Evolutionary conservation across 2,888 invertebrate species (phyloP), one percentile per base, ranked within the genome.

Genomic region (Ophioninae sp.): DNA sequence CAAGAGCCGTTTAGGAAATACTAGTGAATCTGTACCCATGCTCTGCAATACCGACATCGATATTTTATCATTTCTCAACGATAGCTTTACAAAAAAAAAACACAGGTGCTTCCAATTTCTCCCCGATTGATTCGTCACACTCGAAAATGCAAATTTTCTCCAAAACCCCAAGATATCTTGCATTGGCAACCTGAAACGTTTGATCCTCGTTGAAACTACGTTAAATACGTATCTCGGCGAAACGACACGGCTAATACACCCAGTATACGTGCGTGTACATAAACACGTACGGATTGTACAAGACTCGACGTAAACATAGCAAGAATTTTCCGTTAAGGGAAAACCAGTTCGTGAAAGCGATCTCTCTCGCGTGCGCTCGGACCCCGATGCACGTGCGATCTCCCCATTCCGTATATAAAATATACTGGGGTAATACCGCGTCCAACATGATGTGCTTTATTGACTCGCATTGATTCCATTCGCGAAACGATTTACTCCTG

Each of bases 391-490:
- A 59, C 68, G 68, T 76, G 76, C 68, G 68, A 65, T 65, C 39
- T 30, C 30, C 30, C 37, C 20, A 23, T 76, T 23, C 39, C 30
- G 58, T 68, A 76, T 68, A n/a, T 56, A 64, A 58, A 78, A 58
- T 64, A 10, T 23, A 37, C 44, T 61, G 59, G 59, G 65, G 44
- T n/a, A 75, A 64, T 69, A 64, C 74, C 22, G 80, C 63, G 74
- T 69, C 56, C 63, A 64, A 69, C 41, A 80, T 63, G 69, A 51
- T 64, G 77, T 78, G 77, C 58, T 78, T 78, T 69, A 80, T 80
- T 69, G 80, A 75, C 75, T 80, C 80, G 63, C 68, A 69, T 80
- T 80, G 75, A 74, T 68, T 74, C 80, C 63, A 69, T 75, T 74
- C 80, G 80, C 63, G 68, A 80, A 63, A 69, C 69, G 69, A 80